A percentile compares a stretch with the other conserved stretches of the same genome.
Conservation (phyloP, 2,797 vertebrate species). For the Phalanger gymnotis region DNA sequence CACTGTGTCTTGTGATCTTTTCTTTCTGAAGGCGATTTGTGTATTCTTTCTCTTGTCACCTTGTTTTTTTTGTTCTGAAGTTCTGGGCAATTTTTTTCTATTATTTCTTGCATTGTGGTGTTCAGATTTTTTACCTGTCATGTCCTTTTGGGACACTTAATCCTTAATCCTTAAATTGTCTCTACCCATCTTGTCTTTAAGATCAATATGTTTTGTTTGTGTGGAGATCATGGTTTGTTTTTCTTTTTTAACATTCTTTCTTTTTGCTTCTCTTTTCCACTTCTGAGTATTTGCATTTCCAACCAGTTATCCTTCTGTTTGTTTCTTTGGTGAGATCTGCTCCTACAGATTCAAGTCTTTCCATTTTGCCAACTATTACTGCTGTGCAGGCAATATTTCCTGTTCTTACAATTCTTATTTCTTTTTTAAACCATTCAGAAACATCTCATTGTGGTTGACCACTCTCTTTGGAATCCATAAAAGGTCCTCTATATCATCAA, state of each 20-base stretch:
- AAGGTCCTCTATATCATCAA: neutral
- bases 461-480: neutral
- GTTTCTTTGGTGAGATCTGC: neutral
- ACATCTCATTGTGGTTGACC: neutral
- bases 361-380: neutral
- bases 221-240: neutral
- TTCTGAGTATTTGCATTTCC: neutral
- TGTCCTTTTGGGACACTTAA: neutral
- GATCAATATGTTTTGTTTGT: neutral
- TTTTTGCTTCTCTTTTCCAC: neutral
- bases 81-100: neutral
- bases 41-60: neutral
- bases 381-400: no score
- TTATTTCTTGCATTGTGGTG: neutral
- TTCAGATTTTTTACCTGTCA: neutral
- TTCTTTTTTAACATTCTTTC: neutral
- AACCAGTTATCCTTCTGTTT: neutral
- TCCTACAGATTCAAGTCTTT: neutral
- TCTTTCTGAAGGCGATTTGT: neutral
- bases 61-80: neutral
- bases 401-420: no score
- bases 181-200: neutral
- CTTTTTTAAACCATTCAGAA: neutral
- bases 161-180: neutral
- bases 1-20: neutral